phyloP scores from a whole-genome alignment of 1,140 invertebrate species.

The Drosophila auraria region DNA sequence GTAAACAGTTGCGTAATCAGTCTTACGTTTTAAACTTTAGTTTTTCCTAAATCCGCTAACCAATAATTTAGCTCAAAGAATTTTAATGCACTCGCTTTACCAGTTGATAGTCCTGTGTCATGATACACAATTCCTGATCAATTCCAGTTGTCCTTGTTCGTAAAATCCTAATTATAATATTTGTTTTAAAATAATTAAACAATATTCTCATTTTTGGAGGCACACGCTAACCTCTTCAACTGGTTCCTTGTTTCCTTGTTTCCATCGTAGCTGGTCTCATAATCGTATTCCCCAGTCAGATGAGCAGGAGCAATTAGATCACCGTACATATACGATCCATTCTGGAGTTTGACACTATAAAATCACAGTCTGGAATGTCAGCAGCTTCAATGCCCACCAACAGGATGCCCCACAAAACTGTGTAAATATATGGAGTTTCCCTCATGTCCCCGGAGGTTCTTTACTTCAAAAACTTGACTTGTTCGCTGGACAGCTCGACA shows the following conservation, averaged over 20 bases:
- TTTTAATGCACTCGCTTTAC: not conserved
- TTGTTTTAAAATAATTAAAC: no score
- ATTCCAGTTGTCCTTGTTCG: not conserved
- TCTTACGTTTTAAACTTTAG: no score
- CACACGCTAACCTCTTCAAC: no score
- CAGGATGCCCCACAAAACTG: not conserved
- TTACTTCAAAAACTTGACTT: not conserved
- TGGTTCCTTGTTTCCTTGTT: not conserved
- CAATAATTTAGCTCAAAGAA: no score
- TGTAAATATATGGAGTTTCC: not conserved
- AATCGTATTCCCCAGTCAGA: slow-evolving; percentile 40
- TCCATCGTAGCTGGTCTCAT: slow-evolving; percentile 7
- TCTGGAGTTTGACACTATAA: slow-evolving; percentile 25
- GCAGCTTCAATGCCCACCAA: not conserved
- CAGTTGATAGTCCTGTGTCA: not conserved
- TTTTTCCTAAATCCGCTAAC: no score
- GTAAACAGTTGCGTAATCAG: not conserved
- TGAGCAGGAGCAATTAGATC: slow-evolving; percentile 46
- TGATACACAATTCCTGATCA: not conserved
- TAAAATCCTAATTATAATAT: no score
- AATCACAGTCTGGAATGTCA: slow-evolving; percentile 51
- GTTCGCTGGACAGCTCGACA: not conserved
- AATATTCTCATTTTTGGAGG: no score
- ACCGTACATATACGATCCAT: slow-evolving; percentile 61
- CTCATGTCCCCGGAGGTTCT: not conserved